Evolutionary conservation across 2,113 vertebrate genomes (phyloP), one percentile per base, ranked within the genome.

Genomic region (Thalassoma bifasciatum): DNA sequence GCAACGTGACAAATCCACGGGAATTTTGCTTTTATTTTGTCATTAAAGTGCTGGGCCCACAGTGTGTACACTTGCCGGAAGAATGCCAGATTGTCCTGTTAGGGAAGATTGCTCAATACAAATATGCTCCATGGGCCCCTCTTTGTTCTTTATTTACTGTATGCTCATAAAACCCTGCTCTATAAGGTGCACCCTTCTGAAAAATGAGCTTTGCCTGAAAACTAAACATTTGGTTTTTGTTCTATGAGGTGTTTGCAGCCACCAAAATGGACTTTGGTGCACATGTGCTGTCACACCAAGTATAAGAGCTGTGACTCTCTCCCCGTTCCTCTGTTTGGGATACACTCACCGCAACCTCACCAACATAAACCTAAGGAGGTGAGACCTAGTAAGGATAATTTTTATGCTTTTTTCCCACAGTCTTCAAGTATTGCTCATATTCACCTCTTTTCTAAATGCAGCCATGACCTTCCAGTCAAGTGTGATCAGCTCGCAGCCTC

Each of bases 381-480:
- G 44, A 78, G 65, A 74, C 17, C 14, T 17, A n/a, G 13, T 6
- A 16, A 49, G 46, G 8, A 8, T n/a, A 19, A 8, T 49, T 19
- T n/a, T 49, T 16, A 46, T 14, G 44, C 44, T 17, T 49, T 49
- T 7, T 14, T 21, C n/a, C 1, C 10, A 34, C 11, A 21, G 54
- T 19, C 10, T 21, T 36, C 54, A 26, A 19, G 38, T 9, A 7
- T 36, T 36, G 7, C 19, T 22, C 17, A 42, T 44, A 4, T n/a
- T 54, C 5, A 11, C 72, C 44, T 61, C 11, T 70, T 24, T 49
- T 64, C 37, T n/a, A 11, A 42, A 60, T 50, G 42, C 64, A 92
- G 91, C 30, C 37, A 94, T 94, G 94, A 60, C 75, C 0, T 94
- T 89, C 84, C 93, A 93, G 59, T 51, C 91, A 8, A 91, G 86